Evolutionary conservation across 2,888 invertebrate genomes (phyloP), one percentile per base, ranked within the genome.

Genomic region (Drosophila kuntzei): DNA sequence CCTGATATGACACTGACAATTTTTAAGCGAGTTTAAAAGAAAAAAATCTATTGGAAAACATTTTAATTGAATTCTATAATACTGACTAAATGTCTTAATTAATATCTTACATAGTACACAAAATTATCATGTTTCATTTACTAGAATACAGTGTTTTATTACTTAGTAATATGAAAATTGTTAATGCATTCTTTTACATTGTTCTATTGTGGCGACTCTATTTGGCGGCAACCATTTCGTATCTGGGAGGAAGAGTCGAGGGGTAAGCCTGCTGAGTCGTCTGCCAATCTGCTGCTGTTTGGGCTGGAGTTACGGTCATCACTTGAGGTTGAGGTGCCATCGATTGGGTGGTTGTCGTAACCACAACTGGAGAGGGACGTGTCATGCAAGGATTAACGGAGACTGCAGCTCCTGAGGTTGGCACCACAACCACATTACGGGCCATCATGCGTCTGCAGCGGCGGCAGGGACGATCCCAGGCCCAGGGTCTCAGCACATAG

Each of bases 381-480:
- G n/a, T 8, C 4, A 34, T n/a, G 7, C n/a, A 9, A 8, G 25
- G 16, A 6, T 8, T 37, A 11, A 59, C 47, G 8, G 70, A 27
- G 5, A 41, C 58, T 14, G 68, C 50, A 8, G 73, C 18, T 2
- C 68, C 67, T 5, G 74, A 49, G 0, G 80, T 58, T 20, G 82
- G 76, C 41, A 76, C 61, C 11, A 89, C 71, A 3, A 87, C 61
- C 11, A 88, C 58, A 16, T 76, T 76, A 20, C 71, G 62, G 18
- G 46, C 37, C 87, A 80, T 83, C 80, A 87, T 81, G 50, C 90
- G 84, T 8, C 64, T 46, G 22, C 90, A 89, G 36, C 72, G 73
- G 4, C 87, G 79, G 36, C 90, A 90, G 3, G 83, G 90, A 27
- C 76, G 72, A 20, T 68, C 76, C 67, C 79, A 80, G 12, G 55